A percentile compares a stretch with the other conserved stretches of the same genome.
phyloP scores from a whole-genome alignment of 2,888 invertebrate genomes.

The Pseudococcus jackbeardsleyi region DNA sequence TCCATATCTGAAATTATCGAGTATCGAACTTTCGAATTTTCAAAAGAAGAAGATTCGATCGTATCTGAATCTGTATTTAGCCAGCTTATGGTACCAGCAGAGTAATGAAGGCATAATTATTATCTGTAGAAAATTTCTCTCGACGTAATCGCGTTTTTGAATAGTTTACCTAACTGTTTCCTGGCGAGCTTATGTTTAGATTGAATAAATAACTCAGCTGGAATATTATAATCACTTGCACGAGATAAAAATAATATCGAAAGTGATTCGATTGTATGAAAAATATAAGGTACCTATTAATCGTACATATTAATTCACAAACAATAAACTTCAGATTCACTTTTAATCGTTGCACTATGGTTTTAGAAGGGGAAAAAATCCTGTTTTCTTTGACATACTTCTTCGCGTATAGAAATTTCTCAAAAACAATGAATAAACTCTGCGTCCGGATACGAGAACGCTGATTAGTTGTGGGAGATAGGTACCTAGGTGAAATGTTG shows the following conservation, averaged over 20 bases:
- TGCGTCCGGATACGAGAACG: neutral
- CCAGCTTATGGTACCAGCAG: neutral
- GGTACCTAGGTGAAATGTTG: constrained; percentile 2
- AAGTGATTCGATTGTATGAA: constrained; percentile 26
- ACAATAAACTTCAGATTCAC: constrained; percentile 29
- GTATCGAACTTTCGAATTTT: constrained; percentile 11
- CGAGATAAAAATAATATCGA: constrained; percentile 38
- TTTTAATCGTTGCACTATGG: constrained; percentile 27
- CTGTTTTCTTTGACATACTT: constrained; percentile 28
- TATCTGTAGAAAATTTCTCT: neutral
- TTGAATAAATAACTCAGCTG: constrained; percentile 16
- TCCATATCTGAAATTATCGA: no score
- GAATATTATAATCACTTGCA: constrained; percentile 5
- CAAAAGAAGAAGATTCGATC: neutral
- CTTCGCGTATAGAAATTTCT: neutral
- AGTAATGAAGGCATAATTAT: neutral
- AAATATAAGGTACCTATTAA: neutral
- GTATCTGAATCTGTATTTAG: neutral
- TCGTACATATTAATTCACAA: neutral
- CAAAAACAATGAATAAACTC: neutral
- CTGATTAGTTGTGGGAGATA: constrained; percentile 8
- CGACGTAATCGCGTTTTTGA: constrained; percentile 30
- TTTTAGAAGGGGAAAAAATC: constrained; percentile 2
- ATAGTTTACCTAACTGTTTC: constrained; percentile 19
- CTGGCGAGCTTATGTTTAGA: constrained; percentile 12